Evolutionary conservation across 2,888 invertebrate genomes (phyloP), one percentile per base, ranked within the genome.

Genomic region (Anthophora plumipes): DNA sequence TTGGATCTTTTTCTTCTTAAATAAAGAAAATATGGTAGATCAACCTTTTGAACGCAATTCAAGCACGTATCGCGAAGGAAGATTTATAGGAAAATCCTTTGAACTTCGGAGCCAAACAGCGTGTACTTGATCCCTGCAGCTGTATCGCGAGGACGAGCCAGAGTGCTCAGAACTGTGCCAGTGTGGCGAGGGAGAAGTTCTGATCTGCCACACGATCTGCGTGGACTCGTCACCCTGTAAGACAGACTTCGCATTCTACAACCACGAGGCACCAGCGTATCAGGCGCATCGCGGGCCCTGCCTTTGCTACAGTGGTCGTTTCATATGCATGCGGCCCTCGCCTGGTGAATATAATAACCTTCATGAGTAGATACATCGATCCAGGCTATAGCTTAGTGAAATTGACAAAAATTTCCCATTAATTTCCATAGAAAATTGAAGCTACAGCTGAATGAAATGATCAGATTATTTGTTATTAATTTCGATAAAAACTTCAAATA

Each of bases 121-220:
- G 22, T 20, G 5, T 31, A 25, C 57, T 73, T 57, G 63, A 41
- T 75, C 94, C 60, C 17, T 55, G 22, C 94, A 97, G 97, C 94
- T 97, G 73, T 97, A 97, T 93, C 96, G 96, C 43, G 96, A 97
- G 90, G 97, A 97, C 86, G 97, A 98, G 91, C 96, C 97, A 43
- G 97, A 98, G 91, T 98, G 98, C 94, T 98, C 98, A 54, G 98
- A 98, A 94, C 95, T 98, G 75, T 98, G 98, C 94, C 96, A 97
- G 89, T 98, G 98, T 92, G 96, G 97, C 91, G 95, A 96, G 78
- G 96, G 96, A 0, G 95, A 95, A 90, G 96, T 96, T 88, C 95
- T 98, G 84, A 96, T 96, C 72, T 98, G 98, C 94, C 97, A 97
- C 94, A 97, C 97, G 89, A 96, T 98, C 85, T 98, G 98, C 94